A percentile compares a stretch with the other conserved stretches of the same genome.
These are phyloP conservation scores for Elephantulus edwardii DNA, from an alignment of 2,113 vertebrate genomes.

Conservation along the genomic window DNA sequence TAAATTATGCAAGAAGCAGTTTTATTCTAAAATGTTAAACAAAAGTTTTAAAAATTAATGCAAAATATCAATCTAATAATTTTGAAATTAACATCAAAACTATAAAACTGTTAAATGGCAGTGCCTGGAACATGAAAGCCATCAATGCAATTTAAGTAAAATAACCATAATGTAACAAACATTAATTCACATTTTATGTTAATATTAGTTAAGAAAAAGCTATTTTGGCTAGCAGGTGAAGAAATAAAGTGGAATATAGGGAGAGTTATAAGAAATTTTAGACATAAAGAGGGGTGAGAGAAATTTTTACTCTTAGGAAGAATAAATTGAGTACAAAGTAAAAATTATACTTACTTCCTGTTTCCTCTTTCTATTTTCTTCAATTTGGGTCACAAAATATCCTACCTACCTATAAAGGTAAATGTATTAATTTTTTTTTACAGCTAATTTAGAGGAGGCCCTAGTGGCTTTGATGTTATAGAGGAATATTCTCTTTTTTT, in stretches of 20 bases:
- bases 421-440: not conserved
- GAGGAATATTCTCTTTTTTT: no score
- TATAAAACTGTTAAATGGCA: not conserved
- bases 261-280: constrained; percentile 24
- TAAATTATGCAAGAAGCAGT: constrained; percentile 39
- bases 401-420: not conserved
- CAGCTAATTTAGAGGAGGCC: not conserved
- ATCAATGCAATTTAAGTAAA: constrained; percentile 37
- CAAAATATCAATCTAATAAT: not conserved
- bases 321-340: not conserved
- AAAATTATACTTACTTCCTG: not conserved
- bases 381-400: not conserved
- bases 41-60: not conserved
- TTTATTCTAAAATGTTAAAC: constrained; percentile 43
- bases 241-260: constrained; percentile 12
- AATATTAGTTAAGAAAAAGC: constrained; percentile 1
- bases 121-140: not conserved
- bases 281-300: not conserved
- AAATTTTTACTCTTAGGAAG: no score
- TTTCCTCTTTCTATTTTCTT: not conserved
- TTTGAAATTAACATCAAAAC: constrained; percentile 21
- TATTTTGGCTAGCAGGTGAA: not conserved
- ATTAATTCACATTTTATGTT: constrained; percentile 30
- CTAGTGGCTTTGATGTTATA: no score
- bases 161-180: constrained; percentile 41